These are phyloP conservation scores for Prosapia bicincta DNA, from an alignment of 2,888 invertebrate species.

Conservation along the genomic window DNA sequence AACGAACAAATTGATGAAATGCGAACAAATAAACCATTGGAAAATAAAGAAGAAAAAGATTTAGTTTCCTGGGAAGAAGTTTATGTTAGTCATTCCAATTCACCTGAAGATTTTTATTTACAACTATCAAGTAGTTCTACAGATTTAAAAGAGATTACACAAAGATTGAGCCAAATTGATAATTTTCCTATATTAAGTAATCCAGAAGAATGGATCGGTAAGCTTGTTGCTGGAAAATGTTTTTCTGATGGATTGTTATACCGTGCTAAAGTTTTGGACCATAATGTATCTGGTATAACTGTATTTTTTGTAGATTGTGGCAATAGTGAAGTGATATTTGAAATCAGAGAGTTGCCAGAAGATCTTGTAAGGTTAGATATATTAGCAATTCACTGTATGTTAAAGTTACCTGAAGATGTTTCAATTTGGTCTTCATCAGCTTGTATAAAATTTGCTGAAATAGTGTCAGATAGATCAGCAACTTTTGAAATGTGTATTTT, in stretches of 20 bases:
- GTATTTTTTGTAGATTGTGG: slow-evolving; percentile 69
- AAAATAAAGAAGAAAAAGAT: background rate
- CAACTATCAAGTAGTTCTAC: slow-evolving; percentile 47
- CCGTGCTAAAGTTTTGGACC: slow-evolving; percentile 57
- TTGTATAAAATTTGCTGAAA: slow-evolving; percentile 43
- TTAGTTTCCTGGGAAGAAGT: slow-evolving; percentile 14
- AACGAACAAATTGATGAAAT: slow-evolving; percentile 3
- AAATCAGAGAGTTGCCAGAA: slow-evolving; percentile 57
- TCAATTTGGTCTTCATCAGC: slow-evolving; percentile 46
- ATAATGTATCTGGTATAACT: slow-evolving; percentile 51
- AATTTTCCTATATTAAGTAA: slow-evolving; percentile 50
- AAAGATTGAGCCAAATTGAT: slow-evolving; percentile 55
- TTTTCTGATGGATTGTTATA: slow-evolving; percentile 65
- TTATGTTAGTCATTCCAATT: slow-evolving; percentile 41
- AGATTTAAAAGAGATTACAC: slow-evolving; percentile 57
- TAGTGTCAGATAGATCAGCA: slow-evolving; percentile 50
- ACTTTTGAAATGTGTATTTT: slow-evolving; percentile 52
- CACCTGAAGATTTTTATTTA: slow-evolving; percentile 45
- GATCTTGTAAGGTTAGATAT: slow-evolving; percentile 57
- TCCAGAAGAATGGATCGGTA: slow-evolving; percentile 48
- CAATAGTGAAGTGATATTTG: slow-evolving; percentile 51
- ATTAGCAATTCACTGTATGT: slow-evolving; percentile 58
- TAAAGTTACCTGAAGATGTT: slow-evolving; percentile 47
- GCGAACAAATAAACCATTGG: slow-evolving; percentile 3
- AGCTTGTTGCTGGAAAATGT: slow-evolving; percentile 62